Percentiles rank a stretch among this genome's conserved stretches.
These are phyloP conservation scores for Calonectris borealis DNA, from an alignment of 2,113 vertebrate species.

Conservation along the genomic window DNA sequence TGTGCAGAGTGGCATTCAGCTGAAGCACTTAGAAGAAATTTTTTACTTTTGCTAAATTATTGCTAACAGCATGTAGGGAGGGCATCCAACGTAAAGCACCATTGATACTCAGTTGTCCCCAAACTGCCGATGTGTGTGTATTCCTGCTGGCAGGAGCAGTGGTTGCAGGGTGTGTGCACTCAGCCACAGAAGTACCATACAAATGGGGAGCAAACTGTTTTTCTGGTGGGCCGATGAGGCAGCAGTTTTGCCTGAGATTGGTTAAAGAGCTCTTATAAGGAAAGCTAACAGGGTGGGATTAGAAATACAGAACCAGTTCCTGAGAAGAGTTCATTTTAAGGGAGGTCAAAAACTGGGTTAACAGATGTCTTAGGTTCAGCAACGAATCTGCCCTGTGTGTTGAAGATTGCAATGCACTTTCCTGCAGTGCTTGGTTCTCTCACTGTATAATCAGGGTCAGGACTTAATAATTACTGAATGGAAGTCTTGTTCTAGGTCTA, in stretches of 20 bases:
- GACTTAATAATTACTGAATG: not conserved
- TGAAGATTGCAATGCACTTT: not conserved
- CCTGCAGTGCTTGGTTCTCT: not conserved
- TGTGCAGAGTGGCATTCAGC: not conserved
- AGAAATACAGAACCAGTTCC: not conserved
- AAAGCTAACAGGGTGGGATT: not conserved
- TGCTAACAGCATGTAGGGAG: no score
- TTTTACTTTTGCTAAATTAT: not conserved
- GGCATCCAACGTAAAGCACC: rapidly evolving
- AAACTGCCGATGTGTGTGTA: rapidly evolving
- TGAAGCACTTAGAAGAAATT: not conserved
- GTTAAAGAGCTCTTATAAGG: not conserved
- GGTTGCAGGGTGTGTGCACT: not conserved
- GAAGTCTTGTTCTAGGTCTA: not conserved
- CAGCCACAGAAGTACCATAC: rapidly evolving
- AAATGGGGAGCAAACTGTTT: not conserved
- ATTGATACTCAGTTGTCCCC: rapidly evolving
- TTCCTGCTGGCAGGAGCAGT: not conserved
- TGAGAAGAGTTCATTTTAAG: not conserved
- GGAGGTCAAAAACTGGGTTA: not conserved
- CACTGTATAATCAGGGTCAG: not conserved
- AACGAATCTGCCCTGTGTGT: no score
- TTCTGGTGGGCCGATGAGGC: not conserved
- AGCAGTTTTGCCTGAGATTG: not conserved
- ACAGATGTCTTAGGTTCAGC: not conserved